Base-by-base conservation (phyloP, 2,797 vertebrate species). In the Notolabrus celidotus region DNA sequence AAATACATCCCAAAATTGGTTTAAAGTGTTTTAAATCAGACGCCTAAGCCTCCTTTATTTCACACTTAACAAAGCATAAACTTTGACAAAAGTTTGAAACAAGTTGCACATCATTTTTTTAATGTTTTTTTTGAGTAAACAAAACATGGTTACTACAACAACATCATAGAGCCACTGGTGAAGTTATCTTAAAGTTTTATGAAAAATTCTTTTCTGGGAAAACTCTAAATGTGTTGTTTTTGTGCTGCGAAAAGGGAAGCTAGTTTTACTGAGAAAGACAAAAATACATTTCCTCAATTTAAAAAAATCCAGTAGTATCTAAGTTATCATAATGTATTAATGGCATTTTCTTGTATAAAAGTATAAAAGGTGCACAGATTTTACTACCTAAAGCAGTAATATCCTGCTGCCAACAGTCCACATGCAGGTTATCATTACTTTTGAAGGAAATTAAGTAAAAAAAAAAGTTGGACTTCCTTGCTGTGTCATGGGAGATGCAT, bases 401-500 rank as follows among this genome's bases (percentile, higher is more conserved):
- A 75, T 79, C 67, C 72, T 82, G 55, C 74, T 71, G 29, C 52
- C 63, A 47, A 71, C 71, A 57, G 57, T 66, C 55, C 59, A 38
- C 67, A 56, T 45, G 58, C 43, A 71, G 58, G 67, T 41, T 33
- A 29, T 72, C 60, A 50, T 53, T 73, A 72, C 80, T 83, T 74
- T 63, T 31, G 23, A 8, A 14, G 23, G 23, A 47, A 47, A 8
- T 3, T 46, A 11, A 25, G 20, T 9, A 9, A 50, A 29, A 51
- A 31, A 31, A 62, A 57, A 64, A 66, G 50, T 47, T 57, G 11
- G 22, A 29, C 73, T 60, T 67, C 61, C 42, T 36, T 61, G 29
- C 71, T 47, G 66, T 58, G 63, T 84, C 46, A 22, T 7, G 10
- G 49, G 33, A 77, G 77, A 79, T 74, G 67, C 47, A 67, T 90